phyloP scores from a whole-genome alignment of 2,888 invertebrate species.

The Lasioglossum pauxillum region DNA sequence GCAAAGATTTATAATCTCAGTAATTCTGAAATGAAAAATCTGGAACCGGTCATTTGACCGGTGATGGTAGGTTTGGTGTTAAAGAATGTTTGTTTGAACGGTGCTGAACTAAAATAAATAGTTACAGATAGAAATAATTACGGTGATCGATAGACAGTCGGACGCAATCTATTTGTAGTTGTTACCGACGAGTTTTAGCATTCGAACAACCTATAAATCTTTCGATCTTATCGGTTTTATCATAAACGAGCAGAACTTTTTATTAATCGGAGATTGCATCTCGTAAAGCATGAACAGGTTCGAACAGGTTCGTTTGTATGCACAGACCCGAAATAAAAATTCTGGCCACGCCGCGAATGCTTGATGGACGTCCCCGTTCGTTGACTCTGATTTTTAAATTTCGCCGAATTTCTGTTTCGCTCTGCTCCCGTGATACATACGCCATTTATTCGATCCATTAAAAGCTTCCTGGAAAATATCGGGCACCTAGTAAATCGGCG shows the following conservation, averaged over 20 bases:
- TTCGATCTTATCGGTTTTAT: background rate
- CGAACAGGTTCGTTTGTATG: slow-evolving; percentile 12
- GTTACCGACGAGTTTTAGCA: background rate
- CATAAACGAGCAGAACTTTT: background rate
- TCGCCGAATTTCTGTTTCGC: slow-evolving; percentile 42
- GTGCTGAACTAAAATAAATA: background rate
- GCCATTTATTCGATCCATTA: background rate
- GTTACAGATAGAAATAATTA: background rate
- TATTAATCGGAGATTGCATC: slow-evolving; percentile 8
- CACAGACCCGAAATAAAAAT: slow-evolving; percentile 47
- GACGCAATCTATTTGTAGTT: background rate
- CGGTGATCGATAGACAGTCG: background rate
- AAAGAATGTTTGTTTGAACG: background rate
- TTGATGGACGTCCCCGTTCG: slow-evolving; percentile 42
- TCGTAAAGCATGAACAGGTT: slow-evolving; percentile 20
- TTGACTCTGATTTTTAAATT: slow-evolving; percentile 47
- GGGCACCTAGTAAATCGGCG: background rate
- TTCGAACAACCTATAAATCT: background rate
- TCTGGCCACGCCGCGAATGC: slow-evolving; percentile 35
- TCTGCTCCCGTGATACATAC: slow-evolving; percentile 1
- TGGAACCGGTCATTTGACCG: too few species aligned
- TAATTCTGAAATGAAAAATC: too few species aligned
- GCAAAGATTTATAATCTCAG: too few species aligned
- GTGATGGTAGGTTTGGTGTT: too few species aligned
- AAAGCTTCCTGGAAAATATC: background rate